Percentiles rank a stretch among this genome's conserved stretches.
Evolutionary conservation across 2,888 invertebrate genomes (phyloP).

Genomic region (Drosophila koepferae): DNA sequence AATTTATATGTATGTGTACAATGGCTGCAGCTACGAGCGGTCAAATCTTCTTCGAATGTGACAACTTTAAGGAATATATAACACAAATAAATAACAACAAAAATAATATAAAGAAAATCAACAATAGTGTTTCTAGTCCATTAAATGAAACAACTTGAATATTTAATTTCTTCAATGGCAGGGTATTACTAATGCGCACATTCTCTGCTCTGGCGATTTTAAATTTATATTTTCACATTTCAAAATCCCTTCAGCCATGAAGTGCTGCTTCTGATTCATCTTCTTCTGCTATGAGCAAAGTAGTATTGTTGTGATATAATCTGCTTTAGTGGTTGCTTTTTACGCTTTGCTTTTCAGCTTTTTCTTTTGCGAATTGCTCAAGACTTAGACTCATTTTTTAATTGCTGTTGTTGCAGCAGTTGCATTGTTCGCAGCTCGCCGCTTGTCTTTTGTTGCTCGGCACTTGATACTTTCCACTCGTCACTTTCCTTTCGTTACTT

Average conservation of each 20-base stretch:
- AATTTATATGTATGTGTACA: slow-evolving; percentile 44
- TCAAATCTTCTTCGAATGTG: not conserved
- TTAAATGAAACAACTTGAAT: not conserved
- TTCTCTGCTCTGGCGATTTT: not conserved
- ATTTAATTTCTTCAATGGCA: not conserved
- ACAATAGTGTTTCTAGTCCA: too few relatives aligned
- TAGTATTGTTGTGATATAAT: slow-evolving; percentile 9
- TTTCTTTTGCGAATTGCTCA: slow-evolving; percentile 17
- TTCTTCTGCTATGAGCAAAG: not conserved
- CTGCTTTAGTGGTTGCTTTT: slow-evolving; percentile 12
- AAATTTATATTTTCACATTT: not conserved
- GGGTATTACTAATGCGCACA: not conserved
- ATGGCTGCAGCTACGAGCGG: not conserved
- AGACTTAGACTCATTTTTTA: slow-evolving; percentile 26
- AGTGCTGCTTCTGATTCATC: not conserved
- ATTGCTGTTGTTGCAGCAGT: slow-evolving; percentile 28
- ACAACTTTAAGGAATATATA: not conserved
- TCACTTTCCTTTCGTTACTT: slow-evolving; percentile 13
- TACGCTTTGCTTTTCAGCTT: slow-evolving; percentile 7
- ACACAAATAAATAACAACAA: not conserved
- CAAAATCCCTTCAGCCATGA: not conserved
- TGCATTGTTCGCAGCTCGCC: slow-evolving; percentile 37
- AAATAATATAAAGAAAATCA: not conserved
- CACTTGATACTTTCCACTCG: slow-evolving; percentile 6
- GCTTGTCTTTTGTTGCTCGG: slow-evolving; percentile 10